Percentiles rank a stretch among this genome's conserved stretches.
These are phyloP conservation scores for Drosophila seclusa DNA, from an alignment of 2,888 invertebrate genomes.

Conservation along the genomic window DNA sequence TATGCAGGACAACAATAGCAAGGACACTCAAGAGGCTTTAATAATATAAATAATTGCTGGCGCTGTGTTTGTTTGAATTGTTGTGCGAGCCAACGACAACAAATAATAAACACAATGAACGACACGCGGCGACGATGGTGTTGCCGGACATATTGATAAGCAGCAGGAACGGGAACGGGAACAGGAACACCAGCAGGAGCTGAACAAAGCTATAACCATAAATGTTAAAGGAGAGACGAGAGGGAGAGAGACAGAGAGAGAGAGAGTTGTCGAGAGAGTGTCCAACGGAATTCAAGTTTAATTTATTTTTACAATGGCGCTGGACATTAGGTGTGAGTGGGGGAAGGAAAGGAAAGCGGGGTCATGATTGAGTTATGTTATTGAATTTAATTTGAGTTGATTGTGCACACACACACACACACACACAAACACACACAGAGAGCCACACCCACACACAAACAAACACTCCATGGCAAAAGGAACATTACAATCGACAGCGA, in stretches of 20 bases:
- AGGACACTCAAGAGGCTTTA: slow-evolving; percentile 77
- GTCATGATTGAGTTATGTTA: slow-evolving; percentile 81
- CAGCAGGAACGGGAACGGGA: slow-evolving; percentile 8
- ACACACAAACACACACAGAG: slow-evolving; percentile 8
- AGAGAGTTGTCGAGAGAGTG: slow-evolving; percentile 35
- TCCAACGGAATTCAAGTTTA: slow-evolving; percentile 74
- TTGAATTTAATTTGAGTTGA: slow-evolving; percentile 83
- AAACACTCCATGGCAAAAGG: slow-evolving; percentile 23
- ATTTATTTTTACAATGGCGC: slow-evolving; percentile 73
- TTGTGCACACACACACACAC: slow-evolving; percentile 66
- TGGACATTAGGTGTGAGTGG: slow-evolving; percentile 22
- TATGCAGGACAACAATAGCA: slow-evolving; percentile 48
- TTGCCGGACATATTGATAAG: slow-evolving; percentile 58
- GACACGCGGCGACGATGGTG: slow-evolving; percentile 51
- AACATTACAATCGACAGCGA: slow-evolving; percentile 72
- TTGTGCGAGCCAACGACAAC: slow-evolving; percentile 73
- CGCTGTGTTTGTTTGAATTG: slow-evolving; percentile 72
- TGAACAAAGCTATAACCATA: slow-evolving; percentile 27
- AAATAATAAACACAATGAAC: slow-evolving; percentile 76
- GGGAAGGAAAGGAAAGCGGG: slow-evolving; percentile 24
- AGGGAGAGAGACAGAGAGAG: slow-evolving; percentile 2
- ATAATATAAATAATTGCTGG: slow-evolving; percentile 83
- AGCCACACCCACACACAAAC: slow-evolving; percentile 8
- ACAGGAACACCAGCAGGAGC: slow-evolving; percentile 13
- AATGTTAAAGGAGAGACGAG: slow-evolving; percentile 10